Percentiles rank a stretch among this genome's conserved stretches.
phyloP scores from a whole-genome alignment of 2,113 vertebrate genomes.

The Bothrops jararaca region DNA sequence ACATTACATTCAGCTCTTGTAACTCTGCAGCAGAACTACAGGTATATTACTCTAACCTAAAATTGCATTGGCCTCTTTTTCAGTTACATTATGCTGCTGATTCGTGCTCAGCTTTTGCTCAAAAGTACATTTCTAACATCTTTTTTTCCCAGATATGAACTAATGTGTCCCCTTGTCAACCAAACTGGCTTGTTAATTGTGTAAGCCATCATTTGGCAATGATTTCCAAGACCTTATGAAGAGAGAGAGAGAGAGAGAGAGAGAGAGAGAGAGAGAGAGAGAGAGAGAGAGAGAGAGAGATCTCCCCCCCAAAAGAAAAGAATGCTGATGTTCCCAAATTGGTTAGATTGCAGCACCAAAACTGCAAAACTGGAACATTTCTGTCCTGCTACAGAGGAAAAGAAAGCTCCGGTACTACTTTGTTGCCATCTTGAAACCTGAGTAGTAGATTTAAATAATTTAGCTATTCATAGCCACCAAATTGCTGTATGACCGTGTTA shows the following conservation, averaged over 20 bases:
- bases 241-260: not conserved
- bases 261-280: not conserved
- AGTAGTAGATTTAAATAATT: conserved; percentile 51
- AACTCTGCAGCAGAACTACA: not conserved
- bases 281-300: not conserved
- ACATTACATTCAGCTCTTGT: not conserved
- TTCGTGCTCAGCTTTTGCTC: not conserved
- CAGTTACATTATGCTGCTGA: not conserved
- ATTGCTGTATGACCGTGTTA: conserved; percentile 23
- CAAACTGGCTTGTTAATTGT: not conserved
- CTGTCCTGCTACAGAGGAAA: not conserved
- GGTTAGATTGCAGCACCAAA: not conserved
- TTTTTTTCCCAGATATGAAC: not conserved
- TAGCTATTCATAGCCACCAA: conserved; percentile 19
- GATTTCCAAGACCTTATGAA: not conserved
- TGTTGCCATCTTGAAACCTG: conserved; percentile 50
- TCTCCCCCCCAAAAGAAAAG: not conserved
- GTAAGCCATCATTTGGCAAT: not conserved
- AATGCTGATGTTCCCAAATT: not conserved
- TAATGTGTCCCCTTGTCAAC: not conserved
- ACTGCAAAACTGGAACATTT: not conserved
- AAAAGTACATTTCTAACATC: not conserved
- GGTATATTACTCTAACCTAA: not conserved
- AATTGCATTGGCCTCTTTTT: not conserved
- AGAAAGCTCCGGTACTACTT: conserved; percentile 1